Base-by-base conservation (phyloP, 2,888 invertebrate genomes). In the Ptychoptera contaminata region DNA sequence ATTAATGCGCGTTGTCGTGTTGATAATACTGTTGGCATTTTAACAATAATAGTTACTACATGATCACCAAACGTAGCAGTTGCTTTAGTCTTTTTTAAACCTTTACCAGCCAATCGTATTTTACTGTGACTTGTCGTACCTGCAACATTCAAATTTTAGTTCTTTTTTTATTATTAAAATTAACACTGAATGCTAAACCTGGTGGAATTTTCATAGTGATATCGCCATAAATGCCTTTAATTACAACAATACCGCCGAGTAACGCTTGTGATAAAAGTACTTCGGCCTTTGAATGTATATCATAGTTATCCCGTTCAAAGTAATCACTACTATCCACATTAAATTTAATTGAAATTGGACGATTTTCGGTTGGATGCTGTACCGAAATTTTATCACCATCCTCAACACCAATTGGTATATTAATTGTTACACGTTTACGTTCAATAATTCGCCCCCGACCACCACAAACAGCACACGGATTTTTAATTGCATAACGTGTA, bases 1-100 rank as follows among this genome's bases (percentile, higher is more conserved):
- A 63, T 55, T 8, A 62, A 49, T 23, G 61, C 60, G 7, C 62
- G 55, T 31, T 63, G 63, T 42, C 63, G 62, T 37, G 57, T 52
- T 1, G 57, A 56, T n/a, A 63, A 41, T 37, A 48, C 54, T 7
- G 52, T 52, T 1, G 63, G 63, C 30, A 63, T 57, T 2, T 56
- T 57, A n/a, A 63, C 54, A 47, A 59, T 61, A 1, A 63, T 46
- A 1, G 54, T 57, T 1, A 63, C 51, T 3, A 61, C 55, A 42
- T 63, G 63, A 47, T 60, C 56, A 3, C 63, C 63, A 5, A 53
- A 39, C 1, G 48, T 52, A 1, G 55, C 52, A 3, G 48, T 49
- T 1, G 53, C 46, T 1, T 53, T 53, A 6, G 16, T 8, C 3
- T 37, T 37, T 16, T 16, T 16, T 2, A 63, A 56, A 2, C 63